A percentile compares a stretch with the other conserved stretches of the same genome.
phyloP scores from a whole-genome alignment of 64 coral and sea anemone genomes.

The Trachythela sp. region DNA sequence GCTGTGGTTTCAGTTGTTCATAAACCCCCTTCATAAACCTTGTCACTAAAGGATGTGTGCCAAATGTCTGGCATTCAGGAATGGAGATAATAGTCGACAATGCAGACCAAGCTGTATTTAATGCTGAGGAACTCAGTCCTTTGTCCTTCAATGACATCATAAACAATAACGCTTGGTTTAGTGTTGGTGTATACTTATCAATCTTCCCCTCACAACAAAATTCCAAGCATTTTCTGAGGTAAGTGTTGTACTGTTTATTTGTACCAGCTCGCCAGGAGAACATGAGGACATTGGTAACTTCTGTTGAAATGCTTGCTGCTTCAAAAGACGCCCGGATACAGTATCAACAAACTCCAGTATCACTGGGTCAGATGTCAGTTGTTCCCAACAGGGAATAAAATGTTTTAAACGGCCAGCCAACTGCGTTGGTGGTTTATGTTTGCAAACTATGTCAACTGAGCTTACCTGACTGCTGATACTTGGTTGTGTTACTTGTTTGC shows the following conservation, averaged over 20 bases:
- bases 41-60: background rate
- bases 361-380: background rate
- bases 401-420: background rate
- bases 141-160: background rate
- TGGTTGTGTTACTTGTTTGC: background rate
- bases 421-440: too few relatives aligned
- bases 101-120: background rate
- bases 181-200: conserved; percentile 10
- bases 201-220: background rate
- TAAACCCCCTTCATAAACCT: too few relatives aligned
- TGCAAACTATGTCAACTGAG: too few relatives aligned
- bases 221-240: background rate
- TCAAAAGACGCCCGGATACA: too few relatives aligned
- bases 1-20: background rate
- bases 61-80: background rate
- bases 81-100: background rate
- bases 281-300: conserved; percentile 4
- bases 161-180: background rate
- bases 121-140: background rate
- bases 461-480: too few relatives aligned
- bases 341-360: conserved; percentile 29
- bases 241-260: conserved; percentile 10
- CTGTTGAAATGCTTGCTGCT: background rate
- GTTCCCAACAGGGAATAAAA: background rate
- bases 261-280: background rate